Evolutionary conservation across 2,888 invertebrate species (phyloP).

Genomic region (Strigamia crassipes): DNA sequence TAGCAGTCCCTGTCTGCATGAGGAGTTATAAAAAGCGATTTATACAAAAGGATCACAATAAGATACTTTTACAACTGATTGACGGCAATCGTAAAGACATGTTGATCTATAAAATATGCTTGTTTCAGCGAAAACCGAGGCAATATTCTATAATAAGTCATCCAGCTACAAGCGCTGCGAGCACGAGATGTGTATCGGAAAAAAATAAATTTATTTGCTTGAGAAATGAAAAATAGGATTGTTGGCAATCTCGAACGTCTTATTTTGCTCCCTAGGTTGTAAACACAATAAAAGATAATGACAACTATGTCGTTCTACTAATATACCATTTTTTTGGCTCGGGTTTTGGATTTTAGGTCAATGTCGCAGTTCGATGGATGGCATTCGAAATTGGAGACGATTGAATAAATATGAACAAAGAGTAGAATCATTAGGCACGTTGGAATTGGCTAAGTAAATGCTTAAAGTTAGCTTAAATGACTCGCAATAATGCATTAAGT

Average conservation of each 20-base stretch:
- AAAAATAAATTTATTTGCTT: not conserved
- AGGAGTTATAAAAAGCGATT: not conserved
- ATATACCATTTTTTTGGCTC: not conserved
- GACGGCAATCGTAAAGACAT: not conserved
- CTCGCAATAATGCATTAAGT: no score
- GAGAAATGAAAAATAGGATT: not conserved
- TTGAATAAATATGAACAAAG: no score
- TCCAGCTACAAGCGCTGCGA: not conserved
- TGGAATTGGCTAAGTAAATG: no score
- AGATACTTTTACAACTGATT: not conserved
- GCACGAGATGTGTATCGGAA: not conserved
- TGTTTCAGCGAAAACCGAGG: not conserved
- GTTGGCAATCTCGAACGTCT: not conserved
- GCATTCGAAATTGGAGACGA: no score
- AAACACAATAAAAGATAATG: not conserved
- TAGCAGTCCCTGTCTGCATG: not conserved
- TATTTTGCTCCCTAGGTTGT: not conserved
- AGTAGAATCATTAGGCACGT: no score
- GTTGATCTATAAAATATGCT: not conserved
- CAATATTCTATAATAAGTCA: not conserved
- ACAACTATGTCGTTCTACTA: not conserved
- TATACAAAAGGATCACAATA: not conserved
- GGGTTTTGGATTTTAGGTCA: not conserved
- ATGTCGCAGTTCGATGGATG: not conserved
- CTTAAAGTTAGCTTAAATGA: no score